Evolutionary conservation across 35 echinoderm and acorn worm genomes (phyloP).

Genomic region (Acanthaster planci): DNA sequence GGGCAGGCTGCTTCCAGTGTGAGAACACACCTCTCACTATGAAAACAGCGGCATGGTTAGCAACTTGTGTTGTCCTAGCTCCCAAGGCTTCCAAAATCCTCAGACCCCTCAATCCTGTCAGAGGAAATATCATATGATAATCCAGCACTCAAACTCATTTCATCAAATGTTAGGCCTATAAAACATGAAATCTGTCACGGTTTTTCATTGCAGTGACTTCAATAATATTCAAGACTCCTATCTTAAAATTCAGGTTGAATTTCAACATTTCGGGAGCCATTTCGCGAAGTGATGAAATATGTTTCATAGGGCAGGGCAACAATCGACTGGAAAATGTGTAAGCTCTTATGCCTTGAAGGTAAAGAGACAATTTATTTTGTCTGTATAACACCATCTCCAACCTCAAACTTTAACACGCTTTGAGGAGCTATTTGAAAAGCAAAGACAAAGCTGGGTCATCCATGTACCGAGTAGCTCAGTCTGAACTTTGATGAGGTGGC

Average conservation of each 20-base stretch:
- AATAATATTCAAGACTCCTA: not conserved
- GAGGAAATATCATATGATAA: not conserved
- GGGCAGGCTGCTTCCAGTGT: constrained; percentile 47
- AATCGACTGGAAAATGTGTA: not conserved
- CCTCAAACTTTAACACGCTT: constrained; percentile 1
- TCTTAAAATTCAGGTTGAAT: constrained; percentile 21
- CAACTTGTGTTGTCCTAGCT: constrained; percentile 22
- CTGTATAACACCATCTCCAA: constrained; percentile 17
- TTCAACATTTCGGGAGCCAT: constrained; percentile 19
- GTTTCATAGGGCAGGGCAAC: not conserved
- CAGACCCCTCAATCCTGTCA: constrained; percentile 22
- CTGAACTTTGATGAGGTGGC: too few relatives aligned
- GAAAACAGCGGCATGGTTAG: constrained; percentile 41
- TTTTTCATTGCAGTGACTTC: constrained; percentile 26
- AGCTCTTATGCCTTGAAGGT: not conserved
- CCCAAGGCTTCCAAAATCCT: constrained; percentile 17
- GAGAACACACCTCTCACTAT: constrained; percentile 18
- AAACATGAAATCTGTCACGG: constrained; percentile 22
- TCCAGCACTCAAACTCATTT: constrained; percentile 22
- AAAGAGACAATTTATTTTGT: constrained; percentile 9
- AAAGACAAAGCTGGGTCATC: not conserved
- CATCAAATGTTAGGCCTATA: constrained; percentile 46
- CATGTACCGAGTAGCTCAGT: too few relatives aligned
- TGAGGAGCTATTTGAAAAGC: too few relatives aligned
- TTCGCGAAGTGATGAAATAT: constrained; percentile 26